Evolutionary conservation across 2,113 vertebrate species (phyloP).

Genomic region (Pluvianellus socialis): DNA sequence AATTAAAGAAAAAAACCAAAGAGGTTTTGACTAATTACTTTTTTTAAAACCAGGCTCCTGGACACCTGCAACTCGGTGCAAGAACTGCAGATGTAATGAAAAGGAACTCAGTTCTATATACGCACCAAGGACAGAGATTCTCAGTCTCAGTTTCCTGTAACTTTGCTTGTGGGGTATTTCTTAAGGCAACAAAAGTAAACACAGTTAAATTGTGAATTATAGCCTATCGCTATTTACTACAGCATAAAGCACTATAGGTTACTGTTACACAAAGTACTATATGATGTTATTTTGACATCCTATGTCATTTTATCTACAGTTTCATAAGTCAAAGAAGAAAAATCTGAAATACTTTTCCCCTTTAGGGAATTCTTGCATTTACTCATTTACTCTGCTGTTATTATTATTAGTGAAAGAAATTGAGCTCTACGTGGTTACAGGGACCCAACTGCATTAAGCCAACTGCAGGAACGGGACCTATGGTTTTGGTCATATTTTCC

Average conservation of each 20-base stretch:
- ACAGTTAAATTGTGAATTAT: neutral
- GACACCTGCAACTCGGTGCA: neutral
- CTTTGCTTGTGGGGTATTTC: neutral
- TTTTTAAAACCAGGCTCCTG: neutral
- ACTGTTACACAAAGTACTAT: neutral
- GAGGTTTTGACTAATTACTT: neutral
- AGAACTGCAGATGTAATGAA: neutral
- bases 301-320: neutral
- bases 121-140: neutral
- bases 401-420: neutral
- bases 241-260: neutral
- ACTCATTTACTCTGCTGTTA: neutral
- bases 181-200: neutral
- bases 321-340: neutral
- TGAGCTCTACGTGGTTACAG: neutral
- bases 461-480: neutral
- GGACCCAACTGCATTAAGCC: neutral
- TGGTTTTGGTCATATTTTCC: constrained; percentile 29
- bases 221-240: neutral
- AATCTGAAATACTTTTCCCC: neutral
- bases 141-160: neutral
- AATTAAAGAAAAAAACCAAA: neutral
- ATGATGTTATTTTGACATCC: neutral
- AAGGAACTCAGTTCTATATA: neutral
- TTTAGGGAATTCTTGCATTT: neutral